Conservation (phyloP, 2,888 invertebrate genomes). For the Nomada lathburiana region DNA sequence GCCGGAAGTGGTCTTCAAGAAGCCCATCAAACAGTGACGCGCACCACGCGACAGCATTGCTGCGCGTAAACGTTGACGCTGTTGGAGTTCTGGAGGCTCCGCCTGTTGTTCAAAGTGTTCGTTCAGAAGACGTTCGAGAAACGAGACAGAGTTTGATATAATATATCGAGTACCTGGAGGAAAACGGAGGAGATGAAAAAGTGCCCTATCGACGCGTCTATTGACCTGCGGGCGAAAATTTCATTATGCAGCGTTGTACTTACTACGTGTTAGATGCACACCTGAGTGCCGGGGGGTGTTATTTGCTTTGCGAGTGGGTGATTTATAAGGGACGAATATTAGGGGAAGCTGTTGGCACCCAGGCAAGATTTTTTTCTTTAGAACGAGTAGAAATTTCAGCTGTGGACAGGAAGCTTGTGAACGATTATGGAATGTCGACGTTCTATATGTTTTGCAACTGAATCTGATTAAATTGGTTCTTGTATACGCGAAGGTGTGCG, state of each 20-base stretch:
- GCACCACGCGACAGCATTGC: neutral
- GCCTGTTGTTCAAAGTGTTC: constrained; percentile 70
- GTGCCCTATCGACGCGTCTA: neutral
- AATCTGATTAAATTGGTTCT: too few relatives aligned
- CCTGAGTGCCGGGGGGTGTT: neutral
- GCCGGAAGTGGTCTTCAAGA: constrained; percentile 82
- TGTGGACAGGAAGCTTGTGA: neutral
- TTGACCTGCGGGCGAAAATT: neutral
- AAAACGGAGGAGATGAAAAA: neutral
- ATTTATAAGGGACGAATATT: too few relatives aligned
- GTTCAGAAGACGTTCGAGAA: constrained; percentile 2
- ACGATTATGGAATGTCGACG: neutral
- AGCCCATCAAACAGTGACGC: constrained; percentile 82
- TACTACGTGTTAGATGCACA: neutral
- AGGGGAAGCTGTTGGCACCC: neutral
- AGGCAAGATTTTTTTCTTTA: neutral
- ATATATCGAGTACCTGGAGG: constrained; percentile 51
- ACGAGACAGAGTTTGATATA: constrained; percentile 14
- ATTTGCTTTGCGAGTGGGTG: too few relatives aligned
- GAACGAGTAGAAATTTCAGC: neutral
- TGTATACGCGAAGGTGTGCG: too few relatives aligned
- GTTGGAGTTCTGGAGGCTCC: constrained; percentile 72
- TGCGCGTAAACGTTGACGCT: constrained; percentile 20
- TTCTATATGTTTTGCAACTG: too few relatives aligned
- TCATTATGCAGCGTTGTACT: constrained; percentile 37